Percentiles rank a stretch among this genome's conserved stretches.
Evolutionary conservation across 1,140 invertebrate genomes (phyloP).

Genomic region (Scaptodrosophila lebanonensis): DNA sequence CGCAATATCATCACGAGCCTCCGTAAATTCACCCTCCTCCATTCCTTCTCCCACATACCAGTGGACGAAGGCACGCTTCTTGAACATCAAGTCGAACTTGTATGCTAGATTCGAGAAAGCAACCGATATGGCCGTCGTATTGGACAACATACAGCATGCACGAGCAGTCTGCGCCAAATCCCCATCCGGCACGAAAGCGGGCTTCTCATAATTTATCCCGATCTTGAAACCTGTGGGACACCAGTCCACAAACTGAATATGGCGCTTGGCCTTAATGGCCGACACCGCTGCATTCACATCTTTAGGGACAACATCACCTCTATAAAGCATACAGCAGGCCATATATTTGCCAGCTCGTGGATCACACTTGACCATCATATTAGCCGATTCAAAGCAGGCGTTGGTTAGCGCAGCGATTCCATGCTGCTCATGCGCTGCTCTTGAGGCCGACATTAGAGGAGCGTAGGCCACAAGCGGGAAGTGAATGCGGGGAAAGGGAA

Average conservation of each 20-base stretch:
- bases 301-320: constrained; percentile 87
- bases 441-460: constrained; percentile 84
- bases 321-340: constrained; percentile 87
- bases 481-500: constrained; percentile 87
- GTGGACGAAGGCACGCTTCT: constrained; percentile 88
- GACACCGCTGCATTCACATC: constrained; percentile 90
- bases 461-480: constrained; percentile 89
- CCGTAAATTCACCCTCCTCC: constrained; percentile 87
- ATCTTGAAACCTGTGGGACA: constrained; percentile 86
- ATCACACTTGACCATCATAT: constrained; percentile 90
- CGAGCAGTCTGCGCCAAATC: constrained; percentile 83
- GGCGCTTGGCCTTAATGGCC: constrained; percentile 87
- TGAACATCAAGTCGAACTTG: constrained; percentile 90
- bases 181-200: constrained; percentile 83
- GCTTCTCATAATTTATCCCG: constrained; percentile 83
- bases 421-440: constrained; percentile 84
- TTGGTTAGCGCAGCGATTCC: constrained; percentile 86
- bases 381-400: constrained; percentile 87
- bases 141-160: constrained; percentile 87
- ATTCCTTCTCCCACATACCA: constrained; percentile 87
- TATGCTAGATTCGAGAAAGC: constrained; percentile 86
- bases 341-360: constrained; percentile 84
- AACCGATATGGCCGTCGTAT: constrained; percentile 88
- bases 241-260: constrained; percentile 84
- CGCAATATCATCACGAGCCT: constrained; percentile 86